Conservation (phyloP, 64 coral and sea anemone species). For the Montipora cactus region DNA sequence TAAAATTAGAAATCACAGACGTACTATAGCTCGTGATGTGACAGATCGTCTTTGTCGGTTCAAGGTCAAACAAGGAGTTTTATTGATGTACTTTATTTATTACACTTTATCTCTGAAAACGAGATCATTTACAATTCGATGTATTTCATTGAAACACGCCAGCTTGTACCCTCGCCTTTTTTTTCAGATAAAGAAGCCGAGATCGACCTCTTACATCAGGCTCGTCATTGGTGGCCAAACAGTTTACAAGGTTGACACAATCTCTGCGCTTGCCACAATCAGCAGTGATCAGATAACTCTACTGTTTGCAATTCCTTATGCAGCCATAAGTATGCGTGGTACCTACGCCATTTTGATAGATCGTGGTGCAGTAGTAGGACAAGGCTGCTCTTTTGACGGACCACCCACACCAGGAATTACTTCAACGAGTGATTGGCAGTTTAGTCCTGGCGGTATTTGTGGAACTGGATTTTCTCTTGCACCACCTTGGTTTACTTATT, state of each 20-base stretch:
- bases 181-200: conserved; percentile 10
- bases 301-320: neutral
- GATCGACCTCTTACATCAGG: neutral
- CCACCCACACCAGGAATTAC: conserved; percentile 23
- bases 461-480: neutral
- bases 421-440: neutral
- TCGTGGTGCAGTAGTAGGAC: conserved; percentile 11
- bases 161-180: no score
- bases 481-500: neutral
- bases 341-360: conserved; percentile 23
- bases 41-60: no score
- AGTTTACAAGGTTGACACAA: neutral
- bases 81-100: no score
- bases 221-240: neutral
- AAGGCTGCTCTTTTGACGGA: conserved; percentile 5
- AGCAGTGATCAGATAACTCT: neutral
- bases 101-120: no score
- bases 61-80: no score
- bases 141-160: no score
- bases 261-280: neutral
- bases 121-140: no score
- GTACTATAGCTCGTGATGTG: no score
- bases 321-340: conserved; percentile 17
- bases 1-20: no score
- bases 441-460: neutral